Evolutionary conservation across 2,888 invertebrate species (phyloP), one percentile per base, ranked within the genome.

Genomic region (Pandemis heparana): DNA sequence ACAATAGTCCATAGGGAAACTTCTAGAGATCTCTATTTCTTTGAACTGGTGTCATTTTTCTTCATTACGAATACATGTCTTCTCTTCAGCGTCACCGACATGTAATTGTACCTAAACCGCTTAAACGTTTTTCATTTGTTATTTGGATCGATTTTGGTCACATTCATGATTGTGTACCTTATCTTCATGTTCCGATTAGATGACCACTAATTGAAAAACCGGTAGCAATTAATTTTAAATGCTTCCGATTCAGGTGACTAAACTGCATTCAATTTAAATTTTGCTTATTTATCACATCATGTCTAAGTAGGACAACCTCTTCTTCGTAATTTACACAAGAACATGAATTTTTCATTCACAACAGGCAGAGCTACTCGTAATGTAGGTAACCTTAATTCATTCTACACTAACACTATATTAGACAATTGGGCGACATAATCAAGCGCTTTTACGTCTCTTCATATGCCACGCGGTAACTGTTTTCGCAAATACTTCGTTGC

Each of bases 171-270:
- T 63, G 43, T 2, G 14, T 23, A 8, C 43, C 32, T 56, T 66
- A 56, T 66, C 41, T 43, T 41, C 18, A 56, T 16, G 41, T 46
- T 32, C 64, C 32, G 18, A 64, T 48, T 64, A 48, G 32, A 32
- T 32, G 16, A 9, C n/a, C 43, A 48, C 23, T 56, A 18, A 41
- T 67, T 56, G 23, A 43, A 39, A 23, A 56, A 23, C n/a, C 51
- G 12, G 23, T 56, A 67, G 56, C 66, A 67, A 41, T 67, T 67
- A 67, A 41, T 66, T 39, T 32, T 41, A 67, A 16, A 14, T 43
- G 14, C 23, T 56, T 66, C 56, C 56, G 43, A 41, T 67, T n/a
- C 23, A 56, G 41, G 5, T 43, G n/a, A n/a, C 16, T 8, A 8
- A n/a, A 48, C n/a, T 48, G n/a, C 5, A 46, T 8, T 41, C 12